Base-by-base conservation (phyloP, 2,888 invertebrate species). In the Bhutanitis thaidina region DNA sequence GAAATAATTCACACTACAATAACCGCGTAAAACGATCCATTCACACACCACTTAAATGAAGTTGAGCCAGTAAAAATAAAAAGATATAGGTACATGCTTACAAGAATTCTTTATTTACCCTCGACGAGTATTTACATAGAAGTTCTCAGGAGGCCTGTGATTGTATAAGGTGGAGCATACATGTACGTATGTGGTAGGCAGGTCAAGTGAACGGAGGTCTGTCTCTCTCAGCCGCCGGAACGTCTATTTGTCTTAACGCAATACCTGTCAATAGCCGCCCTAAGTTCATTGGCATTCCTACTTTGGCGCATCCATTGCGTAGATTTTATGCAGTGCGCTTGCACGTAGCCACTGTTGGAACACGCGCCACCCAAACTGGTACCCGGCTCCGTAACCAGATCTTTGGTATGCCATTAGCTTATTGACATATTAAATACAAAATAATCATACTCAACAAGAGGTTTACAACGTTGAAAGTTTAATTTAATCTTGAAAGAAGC, bases 161-260 rank as follows among this genome's bases (percentile, higher is more conserved):
- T 71, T 70, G 71, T 77, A 70, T 69, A 60, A 61, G 59, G 60
- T 58, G 71, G 74, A 69, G 69, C 67, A 65, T 46, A 38, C 52
- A 52, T 56, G 55, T 67, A 65, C 59, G 66, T 71, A 65, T 61
- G 64, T 62, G 61, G 68, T 65, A 67, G 72, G 65, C 71, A 65
- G 84, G 80, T 81, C 81, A 80, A 84, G 82, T 77, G 82, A 85
- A 78, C 83, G 82, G 84, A 77, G 85, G 81, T 81, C 82, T 76
- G 78, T 76, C 80, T 80, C 73, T 76, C 80, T 80, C 73, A 79
- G 80, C 73, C 78, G 80, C 79, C 80, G 77, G 78, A 75, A 78
- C 83, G 76, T 80, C 73, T 88, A 80, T 88, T 87, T 87, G 87
- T 87, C 78, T 88, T 87, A 86, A 85, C 87, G 87, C 87, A 86